Evolutionary conservation across 2,888 invertebrate species (phyloP), one percentile per base, ranked within the genome.

Genomic region (Drosophila diplacantha): DNA sequence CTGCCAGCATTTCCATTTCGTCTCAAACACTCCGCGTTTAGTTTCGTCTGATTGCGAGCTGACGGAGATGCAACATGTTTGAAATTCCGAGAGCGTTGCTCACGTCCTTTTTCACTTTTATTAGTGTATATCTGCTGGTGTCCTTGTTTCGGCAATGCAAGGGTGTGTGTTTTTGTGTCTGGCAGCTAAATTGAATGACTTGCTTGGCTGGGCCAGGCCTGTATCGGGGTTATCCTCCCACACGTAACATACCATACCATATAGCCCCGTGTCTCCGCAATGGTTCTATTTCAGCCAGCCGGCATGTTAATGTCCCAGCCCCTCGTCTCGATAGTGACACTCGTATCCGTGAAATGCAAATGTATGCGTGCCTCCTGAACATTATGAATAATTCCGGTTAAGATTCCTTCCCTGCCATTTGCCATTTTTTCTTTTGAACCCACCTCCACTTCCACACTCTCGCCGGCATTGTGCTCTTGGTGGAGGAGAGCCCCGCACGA

Each of bases 361-460:
- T 81, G 77, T 74, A 72, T 77, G 83, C 83, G 81, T 81, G 81
- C 75, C 81, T 76, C 75, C 75, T 79, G 71, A 71, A 77, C 82
- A 83, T 83, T 83, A 83, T 81, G 80, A 81, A 81, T 81, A 81
- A 81, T 81, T 81, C 82, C 77, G 74, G 74, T 65, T 73, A 81
- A 77, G 75, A 79, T 81, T 81, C 77, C 80, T 66, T 59, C 70
- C 70, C 66, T 65, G 69, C 65, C 81, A 75, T 80, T 81, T 74
- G 67, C 72, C 71, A 60, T 75, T 69, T 69, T 74, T 60, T 47
- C 22, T 32, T 51, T 39, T 18, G 20, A 47, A 47, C 22, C 50
- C 49, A 22, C 63, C 66, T 74, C 66, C 74, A 51, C 61, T 56
- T 62, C 60, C 62, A 44, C 70, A 63, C 66, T 62, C 62, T 3